Evolutionary conservation across 2,888 invertebrate genomes (phyloP).

Genomic region (Liposcelis brunnea): DNA sequence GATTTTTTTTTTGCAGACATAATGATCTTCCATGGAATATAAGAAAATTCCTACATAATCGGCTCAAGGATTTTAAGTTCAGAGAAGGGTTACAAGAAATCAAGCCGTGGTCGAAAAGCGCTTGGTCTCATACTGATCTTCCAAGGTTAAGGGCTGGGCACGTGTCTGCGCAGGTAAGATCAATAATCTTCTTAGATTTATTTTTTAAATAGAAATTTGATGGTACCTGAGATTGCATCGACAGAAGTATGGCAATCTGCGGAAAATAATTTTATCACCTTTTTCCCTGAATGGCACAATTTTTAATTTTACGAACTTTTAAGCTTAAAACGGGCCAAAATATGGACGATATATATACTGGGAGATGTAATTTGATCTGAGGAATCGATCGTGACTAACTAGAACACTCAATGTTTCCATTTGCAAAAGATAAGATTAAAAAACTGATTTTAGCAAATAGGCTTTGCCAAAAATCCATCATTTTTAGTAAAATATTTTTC

Average conservation of each 20-base stretch:
- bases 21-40: constrained; percentile 87
- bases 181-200: neutral
- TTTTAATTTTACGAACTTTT: neutral
- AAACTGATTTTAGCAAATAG: too few species aligned
- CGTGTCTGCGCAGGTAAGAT: constrained; percentile 56
- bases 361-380: too few species aligned
- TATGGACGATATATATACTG: too few species aligned
- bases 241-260: neutral
- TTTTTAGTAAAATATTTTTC: too few species aligned
- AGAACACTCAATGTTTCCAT: too few species aligned
- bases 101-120: constrained; percentile 51
- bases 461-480: too few species aligned
- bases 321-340: too few species aligned
- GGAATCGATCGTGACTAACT: too few species aligned
- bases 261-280: too few species aligned
- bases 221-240: neutral
- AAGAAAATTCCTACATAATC: constrained; percentile 75
- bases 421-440: too few species aligned
- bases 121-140: constrained; percentile 67
- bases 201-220: too few species aligned
- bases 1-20: constrained; percentile 32
- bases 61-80: constrained; percentile 65
- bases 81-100: constrained; percentile 48
- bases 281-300: neutral
- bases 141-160: constrained; percentile 52